Evolutionary conservation across 2,113 vertebrate species (phyloP).

Genomic region (Dicerorhinus sumatrensis): DNA sequence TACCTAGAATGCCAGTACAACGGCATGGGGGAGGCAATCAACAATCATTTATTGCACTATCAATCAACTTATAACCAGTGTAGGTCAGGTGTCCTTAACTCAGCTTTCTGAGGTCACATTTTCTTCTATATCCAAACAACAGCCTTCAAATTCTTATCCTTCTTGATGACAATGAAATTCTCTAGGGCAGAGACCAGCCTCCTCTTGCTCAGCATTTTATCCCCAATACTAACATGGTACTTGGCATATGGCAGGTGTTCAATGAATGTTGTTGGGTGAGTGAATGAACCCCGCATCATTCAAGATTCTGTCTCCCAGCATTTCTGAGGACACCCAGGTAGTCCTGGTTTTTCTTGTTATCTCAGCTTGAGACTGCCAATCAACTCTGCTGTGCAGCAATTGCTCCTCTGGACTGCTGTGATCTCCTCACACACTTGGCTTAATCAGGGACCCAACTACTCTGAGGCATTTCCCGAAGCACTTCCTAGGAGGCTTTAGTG

Average conservation of each 20-base stretch:
- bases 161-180: background rate
- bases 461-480: background rate
- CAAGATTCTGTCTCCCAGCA: background rate
- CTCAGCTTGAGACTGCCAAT: background rate
- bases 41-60: background rate
- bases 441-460: background rate
- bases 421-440: background rate
- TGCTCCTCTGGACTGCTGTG: background rate
- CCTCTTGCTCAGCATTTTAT: background rate
- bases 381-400: background rate
- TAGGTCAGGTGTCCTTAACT: background rate
- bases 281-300: background rate
- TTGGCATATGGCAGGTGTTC: background rate
- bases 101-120: background rate
- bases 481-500: background rate
- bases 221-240: background rate
- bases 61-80: background rate
- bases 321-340: background rate
- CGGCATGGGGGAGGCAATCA: background rate
- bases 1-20: background rate
- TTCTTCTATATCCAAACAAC: background rate
- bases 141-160: background rate
- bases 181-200: background rate
- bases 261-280: background rate
- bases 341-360: background rate